Evolutionary conservation across 2,113 vertebrate species (phyloP), one percentile per base, ranked within the genome.

Genomic region (Dryoscopus gambensis): DNA sequence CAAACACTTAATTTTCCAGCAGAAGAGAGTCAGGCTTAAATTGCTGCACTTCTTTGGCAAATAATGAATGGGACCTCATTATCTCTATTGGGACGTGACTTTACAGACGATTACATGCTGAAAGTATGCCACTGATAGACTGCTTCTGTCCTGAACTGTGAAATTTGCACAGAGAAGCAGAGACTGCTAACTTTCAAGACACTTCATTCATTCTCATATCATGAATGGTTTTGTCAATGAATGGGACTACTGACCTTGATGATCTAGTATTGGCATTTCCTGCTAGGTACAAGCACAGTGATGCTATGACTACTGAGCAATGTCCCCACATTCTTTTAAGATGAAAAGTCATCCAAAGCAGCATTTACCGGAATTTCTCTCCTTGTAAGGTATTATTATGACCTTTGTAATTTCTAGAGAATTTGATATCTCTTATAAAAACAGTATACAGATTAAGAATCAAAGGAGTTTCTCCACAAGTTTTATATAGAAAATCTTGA

Each of bases 21-120:
- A 89, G 84, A 94, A 63, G 69, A 71, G 47, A 80, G 81, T 89
- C 65, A 86, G 64, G 57, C 49, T 96, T 90, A 78, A 94, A 87
- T 64, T 74, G 59, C 76, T 86, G 90, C 47, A 50, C 73, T 90
- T 87, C 93, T 81, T 57, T 95, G 93, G 94, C 92, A 88, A 84
- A 92, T 78, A 93, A 91, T 96, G 92, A 97, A 97, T 90, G 90
- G 62, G 81, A 67, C 92, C 76, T 97, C 94, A 96, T 97, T 97
- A 95, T 83, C 75, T 94, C 81, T 20, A 37, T 83, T 97, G 76
- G 92, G 90, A 97, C 79, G 87, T 95, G 94, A 93, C 96, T 96
- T 96, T 75, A 94, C 93, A 94, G 86, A 79, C 1, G 57, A 93
- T 95, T 94, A 92, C 88, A 90, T 83, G 89, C 85, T 96, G 96